Evolutionary conservation across 2,888 invertebrate genomes (phyloP), one percentile per base, ranked within the genome.

Genomic region (Esperia sulphurella): DNA sequence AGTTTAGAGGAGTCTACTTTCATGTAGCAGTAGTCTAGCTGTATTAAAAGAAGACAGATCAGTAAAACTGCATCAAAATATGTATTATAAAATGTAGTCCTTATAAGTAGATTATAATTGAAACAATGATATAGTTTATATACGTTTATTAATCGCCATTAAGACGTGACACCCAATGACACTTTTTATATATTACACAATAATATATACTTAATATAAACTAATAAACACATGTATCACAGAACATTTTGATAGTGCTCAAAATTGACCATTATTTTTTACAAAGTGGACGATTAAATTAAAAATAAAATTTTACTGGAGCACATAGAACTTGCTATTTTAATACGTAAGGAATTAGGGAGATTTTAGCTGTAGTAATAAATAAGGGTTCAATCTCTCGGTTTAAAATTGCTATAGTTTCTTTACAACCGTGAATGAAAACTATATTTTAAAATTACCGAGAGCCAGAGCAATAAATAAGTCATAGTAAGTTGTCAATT

Each of bases 231-330:
- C 78, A 84, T 83, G 67, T 86, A 88, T 88, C 88, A 88, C 87
- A 87, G 86, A 86, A 85, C 75, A 84, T 81, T 84, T 83, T 84
- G 85, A 87, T 86, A 85, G 86, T 84, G 79, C 82, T 82, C 79
- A 72, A 85, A 88, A 88, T 88, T 88, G 86, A 88, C 88, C 75
- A 79, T 73, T 77, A 42, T 73, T 70, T 70, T 69, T 72, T 67
- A 71, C 69, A 79, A 70, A 62, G 79, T 84, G 85, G 83, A 82
- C 77, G 71, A 74, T 69, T 68, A 79, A 71, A 53, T 57, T 57
- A 49, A 6, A 37, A 46, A 46, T 53, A 52, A 45, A 59, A 47
- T 21, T 21, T 35, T 31, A n/a, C 8, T 8, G 43, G 43, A 43
- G 41, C 48, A 51, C 51, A 29, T 37, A n/a, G 29, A 21, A 21